phyloP scores from a whole-genome alignment of 2,888 invertebrate species.

The Ectemnius continuus region DNA sequence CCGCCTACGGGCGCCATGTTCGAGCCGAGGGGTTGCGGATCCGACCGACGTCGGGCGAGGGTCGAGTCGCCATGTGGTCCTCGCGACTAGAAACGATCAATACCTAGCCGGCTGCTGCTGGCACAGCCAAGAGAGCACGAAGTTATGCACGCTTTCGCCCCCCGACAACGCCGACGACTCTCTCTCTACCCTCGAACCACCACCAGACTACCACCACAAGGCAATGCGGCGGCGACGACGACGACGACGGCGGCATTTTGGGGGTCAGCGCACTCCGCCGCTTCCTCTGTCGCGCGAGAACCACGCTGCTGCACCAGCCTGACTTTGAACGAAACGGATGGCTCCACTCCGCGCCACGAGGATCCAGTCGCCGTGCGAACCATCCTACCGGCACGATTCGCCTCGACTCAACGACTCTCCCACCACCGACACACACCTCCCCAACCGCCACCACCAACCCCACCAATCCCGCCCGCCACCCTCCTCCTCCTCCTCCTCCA shows the following conservation, averaged over 20 bases:
- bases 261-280: constrained; percentile 53
- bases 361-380: constrained; percentile 1
- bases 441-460: not conserved
- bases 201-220: constrained; percentile 13
- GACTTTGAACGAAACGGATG: constrained; percentile 7
- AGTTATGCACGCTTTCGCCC: constrained; percentile 68
- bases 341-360: constrained; percentile 39
- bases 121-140: constrained; percentile 70
- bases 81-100: constrained; percentile 73
- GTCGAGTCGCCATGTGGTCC: constrained; percentile 73
- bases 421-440: not conserved
- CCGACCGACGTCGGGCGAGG: constrained; percentile 70
- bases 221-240: constrained; percentile 27
- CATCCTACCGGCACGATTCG: not conserved
- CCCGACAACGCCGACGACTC: constrained; percentile 49
- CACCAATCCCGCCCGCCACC: not conserved
- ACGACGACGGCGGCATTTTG: constrained; percentile 57
- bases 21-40: constrained; percentile 61
- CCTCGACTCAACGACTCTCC: not conserved
- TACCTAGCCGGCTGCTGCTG: constrained; percentile 65
- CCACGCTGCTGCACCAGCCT: constrained; percentile 21
- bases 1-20: constrained; percentile 71
- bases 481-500: constrained; percentile 4
- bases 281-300: no score
- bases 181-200: not conserved